Percentiles rank a stretch among this genome's conserved stretches.
Conservation (phyloP, 2,797 vertebrate genomes). For the Oreochromis mossambicus region DNA sequence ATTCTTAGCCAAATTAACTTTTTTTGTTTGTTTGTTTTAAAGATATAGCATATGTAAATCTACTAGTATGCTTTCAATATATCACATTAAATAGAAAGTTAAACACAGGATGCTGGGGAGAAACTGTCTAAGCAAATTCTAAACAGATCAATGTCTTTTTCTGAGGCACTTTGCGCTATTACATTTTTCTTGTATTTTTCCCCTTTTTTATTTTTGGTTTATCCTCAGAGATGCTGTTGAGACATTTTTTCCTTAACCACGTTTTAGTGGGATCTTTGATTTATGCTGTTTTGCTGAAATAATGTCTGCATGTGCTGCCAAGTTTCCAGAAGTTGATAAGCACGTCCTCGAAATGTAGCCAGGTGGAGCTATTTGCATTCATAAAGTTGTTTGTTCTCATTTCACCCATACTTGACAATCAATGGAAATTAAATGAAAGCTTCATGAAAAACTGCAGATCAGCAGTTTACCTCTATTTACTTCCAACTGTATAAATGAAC, state of each 20-base stretch:
- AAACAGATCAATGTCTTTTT: background rate
- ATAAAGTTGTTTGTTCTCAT: background rate
- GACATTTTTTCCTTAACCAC: background rate
- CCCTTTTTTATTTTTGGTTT: background rate
- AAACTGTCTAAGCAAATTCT: background rate
- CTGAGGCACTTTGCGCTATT: background rate
- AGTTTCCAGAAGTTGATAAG: constrained; percentile 15
- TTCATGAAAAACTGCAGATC: background rate
- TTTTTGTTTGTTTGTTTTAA: background rate
- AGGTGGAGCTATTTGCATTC: constrained; percentile 9
- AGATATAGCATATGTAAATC: background rate
- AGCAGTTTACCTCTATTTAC: background rate
- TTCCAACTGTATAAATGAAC: background rate
- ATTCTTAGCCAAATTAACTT: background rate
- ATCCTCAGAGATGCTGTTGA: background rate
- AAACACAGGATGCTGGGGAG: background rate
- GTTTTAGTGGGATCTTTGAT: background rate
- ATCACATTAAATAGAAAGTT: background rate
- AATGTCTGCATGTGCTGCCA: background rate
- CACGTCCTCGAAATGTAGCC: background rate
- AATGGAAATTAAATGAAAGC: background rate
- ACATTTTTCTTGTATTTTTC: background rate
- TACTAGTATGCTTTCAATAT: background rate
- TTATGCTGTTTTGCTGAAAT: constrained; percentile 2
- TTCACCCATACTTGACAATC: background rate